Evolutionary conservation across 2,113 vertebrate genomes (phyloP).

Genomic region (Bubo scandiacus): DNA sequence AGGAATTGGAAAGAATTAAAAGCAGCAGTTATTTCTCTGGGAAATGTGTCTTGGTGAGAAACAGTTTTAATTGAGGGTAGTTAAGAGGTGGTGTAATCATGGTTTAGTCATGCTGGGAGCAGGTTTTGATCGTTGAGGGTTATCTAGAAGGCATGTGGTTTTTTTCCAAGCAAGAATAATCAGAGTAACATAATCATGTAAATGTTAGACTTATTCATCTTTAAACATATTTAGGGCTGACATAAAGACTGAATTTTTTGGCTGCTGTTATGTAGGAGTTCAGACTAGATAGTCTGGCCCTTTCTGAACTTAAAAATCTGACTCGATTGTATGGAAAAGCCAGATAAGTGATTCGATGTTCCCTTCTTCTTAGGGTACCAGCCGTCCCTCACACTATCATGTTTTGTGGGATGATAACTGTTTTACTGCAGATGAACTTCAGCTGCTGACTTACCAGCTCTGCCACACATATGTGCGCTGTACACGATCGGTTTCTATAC

Average conservation of each 20-base stretch:
- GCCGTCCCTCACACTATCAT: slow-evolving; percentile 98
- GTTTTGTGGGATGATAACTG: slow-evolving; percentile 99
- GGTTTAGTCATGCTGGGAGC: not conserved
- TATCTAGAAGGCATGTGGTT: not conserved
- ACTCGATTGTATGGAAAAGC: not conserved
- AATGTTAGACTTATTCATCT: not conserved
- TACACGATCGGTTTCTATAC: slow-evolving; percentile 97
- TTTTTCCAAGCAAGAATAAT: not conserved
- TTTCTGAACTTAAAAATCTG: not conserved
- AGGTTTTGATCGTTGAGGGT: not conserved
- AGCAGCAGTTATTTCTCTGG: not conserved
- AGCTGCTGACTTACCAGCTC: slow-evolving; percentile 99
- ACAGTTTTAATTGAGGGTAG: not conserved
- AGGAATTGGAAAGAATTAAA: not conserved
- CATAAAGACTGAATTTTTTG: not conserved
- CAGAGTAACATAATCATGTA: not conserved
- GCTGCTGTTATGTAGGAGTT: not conserved
- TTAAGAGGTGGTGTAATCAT: not conserved
- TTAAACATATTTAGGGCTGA: not conserved
- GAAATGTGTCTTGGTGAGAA: not conserved
- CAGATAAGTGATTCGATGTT: not conserved
- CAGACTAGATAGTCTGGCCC: not conserved
- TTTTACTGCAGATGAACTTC: slow-evolving; percentile 98
- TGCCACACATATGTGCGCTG: slow-evolving; percentile 99
- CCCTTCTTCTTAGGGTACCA: slow-evolving; percentile 86